Conservation (phyloP, 2,797 vertebrate species). For the Scarus forsteni region DNA sequence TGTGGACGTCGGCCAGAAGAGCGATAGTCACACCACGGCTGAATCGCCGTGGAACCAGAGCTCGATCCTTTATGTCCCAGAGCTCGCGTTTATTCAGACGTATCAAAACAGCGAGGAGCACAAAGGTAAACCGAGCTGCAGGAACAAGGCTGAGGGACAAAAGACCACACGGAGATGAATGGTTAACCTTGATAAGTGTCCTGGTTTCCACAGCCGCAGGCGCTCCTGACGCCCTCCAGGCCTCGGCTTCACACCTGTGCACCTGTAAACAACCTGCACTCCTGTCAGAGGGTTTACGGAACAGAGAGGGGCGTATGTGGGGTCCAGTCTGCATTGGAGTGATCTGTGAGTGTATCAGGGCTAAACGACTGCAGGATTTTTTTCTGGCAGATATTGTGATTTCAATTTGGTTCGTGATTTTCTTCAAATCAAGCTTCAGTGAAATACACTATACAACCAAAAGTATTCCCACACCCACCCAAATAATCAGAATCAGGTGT, state of each 20-base stretch:
- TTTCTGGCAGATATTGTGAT: too few relatives aligned
- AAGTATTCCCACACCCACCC: too few relatives aligned
- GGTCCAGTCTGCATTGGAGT: too few relatives aligned
- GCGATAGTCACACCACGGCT: not conserved
- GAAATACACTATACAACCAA: too few relatives aligned
- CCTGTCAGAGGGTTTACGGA: not conserved
- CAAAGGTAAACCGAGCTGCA: conserved; percentile 56
- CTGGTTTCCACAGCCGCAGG: conserved; percentile 63
- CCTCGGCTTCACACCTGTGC: conserved; percentile 4
- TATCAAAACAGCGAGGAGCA: conserved; percentile 29
- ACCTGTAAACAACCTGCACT: conserved; percentile 6
- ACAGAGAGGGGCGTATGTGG: too few relatives aligned
- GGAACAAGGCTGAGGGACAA: conserved; percentile 41
- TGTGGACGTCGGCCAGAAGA: not conserved
- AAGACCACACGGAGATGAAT: conserved; percentile 42
- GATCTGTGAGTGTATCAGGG: too few relatives aligned
- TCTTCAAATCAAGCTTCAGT: too few relatives aligned
- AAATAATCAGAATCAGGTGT: too few relatives aligned
- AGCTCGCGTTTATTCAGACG: conserved; percentile 35
- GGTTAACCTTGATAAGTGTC: conserved; percentile 62
- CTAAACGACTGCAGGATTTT: too few relatives aligned
- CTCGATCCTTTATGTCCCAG: conserved; percentile 19
- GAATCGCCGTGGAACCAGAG: conserved; percentile 43
- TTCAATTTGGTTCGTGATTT: too few relatives aligned
- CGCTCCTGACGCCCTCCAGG: conserved; percentile 25